Evolutionary conservation across 1,140 invertebrate genomes (phyloP), one percentile per base, ranked within the genome.

Genomic region (Sinonovacula constricta): DNA sequence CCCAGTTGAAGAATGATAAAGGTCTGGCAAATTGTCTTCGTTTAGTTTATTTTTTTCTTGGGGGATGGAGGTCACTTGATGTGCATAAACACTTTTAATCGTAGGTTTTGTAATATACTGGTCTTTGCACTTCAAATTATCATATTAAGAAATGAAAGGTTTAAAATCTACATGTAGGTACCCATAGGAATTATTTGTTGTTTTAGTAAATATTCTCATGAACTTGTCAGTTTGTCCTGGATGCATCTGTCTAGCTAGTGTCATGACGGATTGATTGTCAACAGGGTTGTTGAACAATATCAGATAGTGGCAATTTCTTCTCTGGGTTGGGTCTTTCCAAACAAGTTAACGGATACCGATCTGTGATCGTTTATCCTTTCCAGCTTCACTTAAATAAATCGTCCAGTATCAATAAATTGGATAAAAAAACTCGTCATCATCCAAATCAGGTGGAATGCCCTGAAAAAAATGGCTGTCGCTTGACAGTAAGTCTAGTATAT

Each of bases 281-380:
- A 75, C 51, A 0, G 69, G 79, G 26, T 80, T 74, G 26, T 80
- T 66, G 33, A 68, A 81, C 22, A 62, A 24, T 14, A 63, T 24
- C 14, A 81, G 18, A 30, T 74, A 74, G 34, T 80, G 69, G 62
- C 62, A 66, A 22, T 63, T 75, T 54, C 59, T 26, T 49, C 60
- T 49, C 33, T 75, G 72, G 26, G 49, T 62, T n/a, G 70, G 62
- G 18, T 45, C 39, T 18, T 45, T 12, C 10, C n/a, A 10, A 45
- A 7, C 39, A 45, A 45, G 18, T 45, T 15, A 3, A 72, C 28
- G 1, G 67, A 56, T 4, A 69, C 18, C 15, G 18, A 45, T 5
- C 49, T 14, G 28, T 69, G 51, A 54, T 69, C 72, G 28, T 1
- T 15, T 1, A 66, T 75, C 72, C 18, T 75, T 75, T 5, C 31